A percentile compares a stretch with the other conserved stretches of the same genome.
These are phyloP conservation scores for Adelognathus sp. DNA, from an alignment of 2,888 invertebrate species.

Conservation along the genomic window DNA sequence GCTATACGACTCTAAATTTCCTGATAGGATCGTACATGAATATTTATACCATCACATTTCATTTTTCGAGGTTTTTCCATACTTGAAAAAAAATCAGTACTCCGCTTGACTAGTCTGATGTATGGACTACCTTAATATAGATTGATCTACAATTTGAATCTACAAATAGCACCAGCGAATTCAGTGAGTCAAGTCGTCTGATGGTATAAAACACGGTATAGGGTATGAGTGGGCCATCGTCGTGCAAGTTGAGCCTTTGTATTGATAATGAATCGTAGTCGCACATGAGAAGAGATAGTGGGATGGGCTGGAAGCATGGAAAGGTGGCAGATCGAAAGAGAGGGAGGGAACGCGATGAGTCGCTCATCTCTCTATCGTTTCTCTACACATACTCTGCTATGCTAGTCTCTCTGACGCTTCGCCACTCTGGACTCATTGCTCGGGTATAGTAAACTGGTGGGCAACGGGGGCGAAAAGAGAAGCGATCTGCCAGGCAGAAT, in stretches of 20 bases:
- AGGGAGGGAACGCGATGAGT: constrained; percentile 25
- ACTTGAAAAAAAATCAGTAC: too few relatives aligned
- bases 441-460: constrained; percentile 47
- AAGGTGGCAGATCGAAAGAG: constrained; percentile 1
- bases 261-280: constrained; percentile 21
- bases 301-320: neutral
- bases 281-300: constrained; percentile 26
- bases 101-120: too few relatives aligned
- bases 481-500: constrained; percentile 49
- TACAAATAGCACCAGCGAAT: too few relatives aligned
- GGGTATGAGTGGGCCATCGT: neutral
- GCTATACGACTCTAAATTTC: too few relatives aligned
- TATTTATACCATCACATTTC: too few relatives aligned
- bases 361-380: constrained; percentile 40
- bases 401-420: constrained; percentile 4
- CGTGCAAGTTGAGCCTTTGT: constrained; percentile 21
- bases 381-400: neutral
- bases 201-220: neutral
- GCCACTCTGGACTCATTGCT: constrained; percentile 37
- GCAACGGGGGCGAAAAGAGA: constrained; percentile 54
- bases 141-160: too few relatives aligned
- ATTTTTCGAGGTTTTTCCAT: too few relatives aligned
- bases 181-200: neutral
- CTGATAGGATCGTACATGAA: too few relatives aligned
- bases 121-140: too few relatives aligned